A percentile compares a stretch with the other conserved stretches of the same genome.
phyloP scores from a whole-genome alignment of 2,888 invertebrate species.

The Odontothrips loti region DNA sequence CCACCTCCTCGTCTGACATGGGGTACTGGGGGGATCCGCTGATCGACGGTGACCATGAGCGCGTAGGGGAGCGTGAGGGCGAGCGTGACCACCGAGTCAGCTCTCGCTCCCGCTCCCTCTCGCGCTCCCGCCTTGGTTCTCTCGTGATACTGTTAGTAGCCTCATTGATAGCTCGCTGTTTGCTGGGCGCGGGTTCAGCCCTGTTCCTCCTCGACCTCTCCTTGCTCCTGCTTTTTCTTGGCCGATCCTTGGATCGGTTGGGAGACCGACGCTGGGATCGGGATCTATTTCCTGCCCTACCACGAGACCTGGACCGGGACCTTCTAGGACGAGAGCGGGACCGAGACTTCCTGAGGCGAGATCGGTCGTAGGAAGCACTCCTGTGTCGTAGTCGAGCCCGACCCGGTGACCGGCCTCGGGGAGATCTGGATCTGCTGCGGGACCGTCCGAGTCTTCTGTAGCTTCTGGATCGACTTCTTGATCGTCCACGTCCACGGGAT shows the following conservation, averaged over 20 bases:
- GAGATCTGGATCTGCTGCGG: slow-evolving; percentile 40
- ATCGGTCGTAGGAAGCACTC: slow-evolving; percentile 38
- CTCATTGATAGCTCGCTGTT: slow-evolving; percentile 39
- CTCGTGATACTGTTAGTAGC: slow-evolving; percentile 40
- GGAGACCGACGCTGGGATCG: slow-evolving; percentile 35
- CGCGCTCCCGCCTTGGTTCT: slow-evolving; percentile 39
- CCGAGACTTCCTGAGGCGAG: slow-evolving; percentile 39
- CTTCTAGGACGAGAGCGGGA: slow-evolving; percentile 41
- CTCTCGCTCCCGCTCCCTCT: slow-evolving; percentile 45
- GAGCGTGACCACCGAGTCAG: slow-evolving; percentile 51
- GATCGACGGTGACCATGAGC: slow-evolving; percentile 48
- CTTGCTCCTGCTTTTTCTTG: slow-evolving; percentile 42
- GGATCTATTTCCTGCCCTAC: slow-evolving; percentile 36
- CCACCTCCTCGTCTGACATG: slow-evolving; percentile 31
- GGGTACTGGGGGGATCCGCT: slow-evolving; percentile 38
- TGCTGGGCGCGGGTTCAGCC: slow-evolving; percentile 42
- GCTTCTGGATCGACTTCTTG: slow-evolving; percentile 41
- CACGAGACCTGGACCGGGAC: slow-evolving; percentile 36
- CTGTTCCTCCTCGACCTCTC: slow-evolving; percentile 44
- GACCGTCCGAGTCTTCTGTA: slow-evolving; percentile 38
- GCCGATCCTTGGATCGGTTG: slow-evolving; percentile 31
- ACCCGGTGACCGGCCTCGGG: slow-evolving; percentile 38
- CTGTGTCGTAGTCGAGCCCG: slow-evolving; percentile 43
- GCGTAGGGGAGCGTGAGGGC: slow-evolving; percentile 57
- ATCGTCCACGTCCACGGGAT: slow-evolving; percentile 29